These are phyloP conservation scores for Tachysurus vachellii DNA, from an alignment of 2,113 vertebrate genomes.

Conservation along the genomic window DNA sequence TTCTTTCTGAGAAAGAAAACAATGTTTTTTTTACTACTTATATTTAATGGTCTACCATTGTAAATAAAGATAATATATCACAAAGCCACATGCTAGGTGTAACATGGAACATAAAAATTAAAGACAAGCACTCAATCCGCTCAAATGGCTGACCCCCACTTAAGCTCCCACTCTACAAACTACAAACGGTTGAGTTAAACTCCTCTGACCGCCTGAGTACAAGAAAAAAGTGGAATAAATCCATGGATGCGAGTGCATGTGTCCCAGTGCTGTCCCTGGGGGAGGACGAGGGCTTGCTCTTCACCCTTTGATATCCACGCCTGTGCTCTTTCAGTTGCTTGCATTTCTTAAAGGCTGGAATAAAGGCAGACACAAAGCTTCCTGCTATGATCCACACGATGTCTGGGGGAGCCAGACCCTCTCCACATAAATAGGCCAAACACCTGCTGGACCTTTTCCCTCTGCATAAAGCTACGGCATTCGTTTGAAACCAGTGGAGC, in stretches of 20 bases:
- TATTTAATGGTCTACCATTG: not conserved
- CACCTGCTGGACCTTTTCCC: slow-evolving; percentile 78
- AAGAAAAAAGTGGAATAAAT: slow-evolving; percentile 69
- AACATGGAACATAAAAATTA: slow-evolving; percentile 64
- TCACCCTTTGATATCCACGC: slow-evolving; percentile 78
- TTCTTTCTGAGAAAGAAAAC: not conserved
- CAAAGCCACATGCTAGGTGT: slow-evolving; percentile 65
- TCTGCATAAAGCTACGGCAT: slow-evolving; percentile 67
- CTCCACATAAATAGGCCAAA: slow-evolving; percentile 78
- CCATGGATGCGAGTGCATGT: slow-evolving; percentile 74
- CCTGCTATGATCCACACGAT: slow-evolving; percentile 78
- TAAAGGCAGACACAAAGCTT: slow-evolving; percentile 85
- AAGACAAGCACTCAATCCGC: slow-evolving; percentile 54
- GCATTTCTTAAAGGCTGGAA: slow-evolving; percentile 74
- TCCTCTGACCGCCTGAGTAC: slow-evolving; percentile 61
- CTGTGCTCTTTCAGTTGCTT: slow-evolving; percentile 75
- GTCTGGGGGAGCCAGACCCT: slow-evolving; percentile 64
- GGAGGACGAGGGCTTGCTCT: slow-evolving; percentile 66
- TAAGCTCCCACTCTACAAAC: slow-evolving; percentile 45
- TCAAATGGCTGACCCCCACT: slow-evolving; percentile 64
- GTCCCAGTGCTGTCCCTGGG: slow-evolving; percentile 68
- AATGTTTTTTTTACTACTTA: no score
- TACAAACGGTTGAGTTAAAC: slow-evolving; percentile 63
- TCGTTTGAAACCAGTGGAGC: slow-evolving; percentile 67
- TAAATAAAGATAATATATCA: slow-evolving; percentile 45